A percentile compares a stretch with the other conserved stretches of the same genome.
Conservation (phyloP, 2,113 vertebrate species). For the Phaethon lepturus region DNA sequence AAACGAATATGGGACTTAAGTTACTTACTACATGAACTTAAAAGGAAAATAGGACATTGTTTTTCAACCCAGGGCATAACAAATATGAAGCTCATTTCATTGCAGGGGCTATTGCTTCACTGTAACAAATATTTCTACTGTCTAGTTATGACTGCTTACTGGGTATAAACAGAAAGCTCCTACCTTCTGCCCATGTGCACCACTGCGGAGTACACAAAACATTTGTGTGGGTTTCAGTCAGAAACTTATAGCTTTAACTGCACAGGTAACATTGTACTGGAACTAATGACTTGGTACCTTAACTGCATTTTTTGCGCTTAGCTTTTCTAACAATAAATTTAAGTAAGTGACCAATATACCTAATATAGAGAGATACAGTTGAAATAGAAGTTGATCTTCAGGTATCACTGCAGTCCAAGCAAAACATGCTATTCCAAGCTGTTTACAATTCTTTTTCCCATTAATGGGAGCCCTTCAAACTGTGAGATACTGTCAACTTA, state of each 20-base stretch:
- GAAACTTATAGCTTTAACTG: background rate
- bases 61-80: too few relatives aligned
- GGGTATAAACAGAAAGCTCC: background rate
- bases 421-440: background rate
- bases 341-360: background rate
- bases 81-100: background rate
- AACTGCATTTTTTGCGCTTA: background rate
- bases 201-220: background rate
- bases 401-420: background rate
- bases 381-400: background rate
- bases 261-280: background rate
- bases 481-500: background rate
- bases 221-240: background rate
- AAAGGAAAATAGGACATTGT: background rate
- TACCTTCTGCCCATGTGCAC: background rate
- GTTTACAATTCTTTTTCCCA: background rate
- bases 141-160: background rate
- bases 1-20: background rate
- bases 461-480: background rate
- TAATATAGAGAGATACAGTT: background rate
- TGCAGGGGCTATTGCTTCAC: background rate
- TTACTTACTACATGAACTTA: background rate
- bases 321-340: background rate
- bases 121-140: background rate
- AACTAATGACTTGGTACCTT: background rate